Evolutionary conservation across 2,888 invertebrate species (phyloP).

Genomic region (Agonopterix alstromeriana): DNA sequence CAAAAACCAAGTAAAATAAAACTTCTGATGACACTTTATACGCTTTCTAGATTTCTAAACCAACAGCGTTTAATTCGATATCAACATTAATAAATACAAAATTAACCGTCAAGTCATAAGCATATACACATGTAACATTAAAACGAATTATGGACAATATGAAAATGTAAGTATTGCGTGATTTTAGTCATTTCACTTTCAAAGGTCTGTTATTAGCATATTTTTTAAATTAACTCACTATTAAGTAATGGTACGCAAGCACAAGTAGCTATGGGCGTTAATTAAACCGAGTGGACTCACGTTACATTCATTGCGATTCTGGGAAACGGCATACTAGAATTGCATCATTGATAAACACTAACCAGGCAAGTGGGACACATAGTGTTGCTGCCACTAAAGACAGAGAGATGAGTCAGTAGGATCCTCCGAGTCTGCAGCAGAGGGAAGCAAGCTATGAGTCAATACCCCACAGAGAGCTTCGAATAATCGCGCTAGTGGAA

Average conservation of each 20-base stretch:
- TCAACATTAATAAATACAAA: not conserved
- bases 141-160: too few species aligned
- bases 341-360: conserved; percentile 34
- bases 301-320: too few species aligned
- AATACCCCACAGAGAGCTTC: too few species aligned
- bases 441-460: too few species aligned
- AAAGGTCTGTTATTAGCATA: conserved; percentile 21
- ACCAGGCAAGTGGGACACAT: conserved; percentile 42
- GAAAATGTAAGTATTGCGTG: conserved; percentile 14
- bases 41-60: not conserved
- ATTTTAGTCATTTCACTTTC: conserved; percentile 25
- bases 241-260: conserved; percentile 18
- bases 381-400: conserved; percentile 7
- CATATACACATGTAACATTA: not conserved
- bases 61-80: not conserved
- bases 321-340: conserved; percentile 11
- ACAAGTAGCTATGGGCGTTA: too few species aligned
- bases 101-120: not conserved
- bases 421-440: too few species aligned
- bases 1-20: too few species aligned
- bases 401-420: too few species aligned
- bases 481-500: too few species aligned
- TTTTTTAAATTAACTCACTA: conserved; percentile 17
- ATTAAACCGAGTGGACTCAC: too few species aligned
- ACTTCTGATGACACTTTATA: not conserved